Conservation (phyloP, 1,140 invertebrate genomes). For the Bombus pascuorum region DNA sequence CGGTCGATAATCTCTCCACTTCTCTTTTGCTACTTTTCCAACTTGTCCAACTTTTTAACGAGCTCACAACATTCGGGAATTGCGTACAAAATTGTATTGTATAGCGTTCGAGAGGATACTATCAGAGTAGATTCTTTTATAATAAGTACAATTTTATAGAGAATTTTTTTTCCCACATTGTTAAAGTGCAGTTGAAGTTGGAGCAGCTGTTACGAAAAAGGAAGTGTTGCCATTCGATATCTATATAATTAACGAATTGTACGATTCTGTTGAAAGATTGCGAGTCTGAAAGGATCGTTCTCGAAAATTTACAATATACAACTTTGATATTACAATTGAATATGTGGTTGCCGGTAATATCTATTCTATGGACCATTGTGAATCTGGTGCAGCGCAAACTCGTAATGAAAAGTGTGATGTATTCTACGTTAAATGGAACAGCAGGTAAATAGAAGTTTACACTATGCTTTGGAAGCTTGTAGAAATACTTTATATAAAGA, state of each 20-base stretch:
- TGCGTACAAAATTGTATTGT: background rate
- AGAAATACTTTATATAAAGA: background rate
- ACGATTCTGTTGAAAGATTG: no score
- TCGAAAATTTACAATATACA: background rate
- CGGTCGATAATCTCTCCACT: slow-evolving; percentile 47
- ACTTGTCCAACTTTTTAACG: slow-evolving; percentile 16
- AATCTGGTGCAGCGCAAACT: slow-evolving; percentile 63
- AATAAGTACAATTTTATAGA: background rate
- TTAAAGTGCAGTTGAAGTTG: background rate
- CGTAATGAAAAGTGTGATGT: slow-evolving; percentile 19
- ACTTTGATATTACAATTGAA: background rate
- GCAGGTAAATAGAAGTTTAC: slow-evolving; percentile 31
- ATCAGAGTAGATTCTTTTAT: no score
- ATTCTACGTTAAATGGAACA: background rate
- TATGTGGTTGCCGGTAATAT: slow-evolving; percentile 66
- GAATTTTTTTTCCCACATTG: background rate
- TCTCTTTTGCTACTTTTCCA: slow-evolving; percentile 9
- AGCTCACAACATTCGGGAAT: background rate
- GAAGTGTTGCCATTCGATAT: background rate
- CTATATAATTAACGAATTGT: background rate
- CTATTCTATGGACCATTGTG: slow-evolving; percentile 62
- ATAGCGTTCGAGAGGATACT: background rate
- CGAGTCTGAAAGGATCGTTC: background rate
- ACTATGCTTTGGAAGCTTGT: background rate
- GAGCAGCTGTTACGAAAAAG: no score